phyloP scores from a whole-genome alignment of 2,888 invertebrate species.

The Ormyrus pomaceus region DNA sequence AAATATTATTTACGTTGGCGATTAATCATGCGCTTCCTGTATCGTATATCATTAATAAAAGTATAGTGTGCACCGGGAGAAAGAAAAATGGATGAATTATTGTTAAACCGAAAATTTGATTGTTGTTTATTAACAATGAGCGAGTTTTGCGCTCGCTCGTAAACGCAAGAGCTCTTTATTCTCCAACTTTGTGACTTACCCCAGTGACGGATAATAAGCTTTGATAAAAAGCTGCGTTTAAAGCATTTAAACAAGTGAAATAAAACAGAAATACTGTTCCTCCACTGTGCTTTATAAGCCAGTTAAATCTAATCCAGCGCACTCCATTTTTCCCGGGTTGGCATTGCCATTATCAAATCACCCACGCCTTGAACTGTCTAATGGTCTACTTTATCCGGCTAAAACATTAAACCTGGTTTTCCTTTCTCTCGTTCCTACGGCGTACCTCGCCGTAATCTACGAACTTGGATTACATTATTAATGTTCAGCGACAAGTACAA shows the following conservation, averaged over 20 bases:
- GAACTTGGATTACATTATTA: slow-evolving; percentile 44
- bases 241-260: not conserved
- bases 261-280: not conserved
- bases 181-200: too few relatives aligned
- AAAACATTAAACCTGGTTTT: slow-evolving; percentile 44
- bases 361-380: slow-evolving; percentile 52
- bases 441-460: slow-evolving; percentile 33
- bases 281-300: slow-evolving; percentile 1
- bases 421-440: slow-evolving; percentile 41
- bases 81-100: not conserved
- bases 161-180: too few relatives aligned
- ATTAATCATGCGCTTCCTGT: slow-evolving; percentile 47
- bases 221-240: too few relatives aligned
- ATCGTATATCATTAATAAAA: slow-evolving; percentile 30
- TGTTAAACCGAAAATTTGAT: not conserved
- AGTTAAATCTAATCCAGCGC: slow-evolving; percentile 17
- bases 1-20: slow-evolving; percentile 46
- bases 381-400: slow-evolving; percentile 53
- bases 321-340: slow-evolving; percentile 14
- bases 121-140: slow-evolving; percentile 19
- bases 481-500: slow-evolving; percentile 49
- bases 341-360: slow-evolving; percentile 49
- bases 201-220: too few relatives aligned
- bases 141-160: not conserved
- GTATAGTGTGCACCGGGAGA: not conserved